phyloP scores from a whole-genome alignment of 2,113 vertebrate species.

The Fukomys damarensis region DNA sequence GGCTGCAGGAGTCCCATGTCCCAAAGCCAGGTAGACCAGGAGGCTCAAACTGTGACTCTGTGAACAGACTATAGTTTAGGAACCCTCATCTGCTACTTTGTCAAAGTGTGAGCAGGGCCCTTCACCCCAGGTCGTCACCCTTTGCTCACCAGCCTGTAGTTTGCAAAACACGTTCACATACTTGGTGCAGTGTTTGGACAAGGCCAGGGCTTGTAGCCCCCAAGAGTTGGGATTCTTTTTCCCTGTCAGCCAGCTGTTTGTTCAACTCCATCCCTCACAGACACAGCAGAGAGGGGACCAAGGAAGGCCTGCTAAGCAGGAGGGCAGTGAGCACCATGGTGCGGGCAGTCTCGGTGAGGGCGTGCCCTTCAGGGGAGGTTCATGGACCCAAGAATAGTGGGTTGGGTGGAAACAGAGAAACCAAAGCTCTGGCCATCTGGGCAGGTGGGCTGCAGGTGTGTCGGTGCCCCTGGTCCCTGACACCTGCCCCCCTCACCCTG shows the following conservation, averaged over 20 bases:
- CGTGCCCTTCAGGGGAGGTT: not conserved
- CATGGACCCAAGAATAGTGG: not conserved
- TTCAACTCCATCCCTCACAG: not conserved
- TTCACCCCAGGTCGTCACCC: not conserved
- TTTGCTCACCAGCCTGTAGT: too few relatives aligned
- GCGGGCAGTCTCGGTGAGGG: rapidly evolving
- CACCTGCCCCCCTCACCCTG: not conserved
- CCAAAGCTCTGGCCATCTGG: not conserved
- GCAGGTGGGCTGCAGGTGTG: not conserved
- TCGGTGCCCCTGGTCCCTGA: not conserved
- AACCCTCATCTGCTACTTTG: not conserved
- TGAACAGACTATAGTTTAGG: not conserved
- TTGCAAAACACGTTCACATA: not conserved
- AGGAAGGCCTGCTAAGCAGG: not conserved
- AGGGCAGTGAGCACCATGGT: not conserved
- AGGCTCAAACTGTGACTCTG: not conserved
- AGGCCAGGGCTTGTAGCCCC: not conserved
- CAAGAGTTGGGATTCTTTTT: not conserved
- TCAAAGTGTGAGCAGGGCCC: not conserved
- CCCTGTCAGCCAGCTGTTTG: not conserved
- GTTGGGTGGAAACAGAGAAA: not conserved
- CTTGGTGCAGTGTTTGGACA: not conserved
- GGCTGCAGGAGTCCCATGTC: not conserved
- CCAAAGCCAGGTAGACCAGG: not conserved
- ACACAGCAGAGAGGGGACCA: not conserved